Conservation (phyloP, 2,113 vertebrate species). For the Entomyzon cyanotis region DNA sequence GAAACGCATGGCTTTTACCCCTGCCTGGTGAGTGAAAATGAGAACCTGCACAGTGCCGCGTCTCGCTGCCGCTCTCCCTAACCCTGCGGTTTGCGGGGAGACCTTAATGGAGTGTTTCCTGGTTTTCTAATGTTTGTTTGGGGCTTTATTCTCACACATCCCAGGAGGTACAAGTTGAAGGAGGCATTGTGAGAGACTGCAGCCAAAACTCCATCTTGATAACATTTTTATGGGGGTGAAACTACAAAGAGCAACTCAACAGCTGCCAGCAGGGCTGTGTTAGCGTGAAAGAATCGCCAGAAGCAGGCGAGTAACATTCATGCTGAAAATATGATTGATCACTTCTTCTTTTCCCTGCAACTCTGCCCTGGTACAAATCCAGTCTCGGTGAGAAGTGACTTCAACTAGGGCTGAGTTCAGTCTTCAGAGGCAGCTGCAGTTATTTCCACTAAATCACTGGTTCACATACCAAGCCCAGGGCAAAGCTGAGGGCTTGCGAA, state of each 20-base stretch:
- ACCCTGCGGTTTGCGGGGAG: not conserved
- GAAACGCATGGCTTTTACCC: not conserved
- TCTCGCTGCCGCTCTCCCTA: rapidly evolving
- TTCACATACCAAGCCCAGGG: not conserved
- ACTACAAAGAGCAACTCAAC: constrained; percentile 25
- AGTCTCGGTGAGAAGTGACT: not conserved
- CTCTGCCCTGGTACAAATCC: not conserved
- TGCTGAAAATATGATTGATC: constrained; percentile 43
- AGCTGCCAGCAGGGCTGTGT: not conserved
- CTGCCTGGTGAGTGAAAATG: rapidly evolving
- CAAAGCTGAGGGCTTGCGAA: not conserved
- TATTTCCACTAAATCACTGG: not conserved
- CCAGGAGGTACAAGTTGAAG: not conserved
- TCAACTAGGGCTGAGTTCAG: not conserved
- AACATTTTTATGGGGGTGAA: constrained; percentile 39
- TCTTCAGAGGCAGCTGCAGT: not conserved
- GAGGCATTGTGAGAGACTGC: not conserved
- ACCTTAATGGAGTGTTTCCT: not conserved
- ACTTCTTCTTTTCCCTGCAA: not conserved
- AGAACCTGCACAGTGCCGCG: rapidly evolving
- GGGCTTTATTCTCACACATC: not conserved
- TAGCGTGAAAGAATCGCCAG: not conserved
- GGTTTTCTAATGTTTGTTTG: not conserved
- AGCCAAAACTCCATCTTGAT: constrained; percentile 45
- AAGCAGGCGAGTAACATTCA: not conserved